Evolutionary conservation across 2,888 invertebrate species (phyloP), one percentile per base, ranked within the genome.

Genomic region (Osmoderma eremita): DNA sequence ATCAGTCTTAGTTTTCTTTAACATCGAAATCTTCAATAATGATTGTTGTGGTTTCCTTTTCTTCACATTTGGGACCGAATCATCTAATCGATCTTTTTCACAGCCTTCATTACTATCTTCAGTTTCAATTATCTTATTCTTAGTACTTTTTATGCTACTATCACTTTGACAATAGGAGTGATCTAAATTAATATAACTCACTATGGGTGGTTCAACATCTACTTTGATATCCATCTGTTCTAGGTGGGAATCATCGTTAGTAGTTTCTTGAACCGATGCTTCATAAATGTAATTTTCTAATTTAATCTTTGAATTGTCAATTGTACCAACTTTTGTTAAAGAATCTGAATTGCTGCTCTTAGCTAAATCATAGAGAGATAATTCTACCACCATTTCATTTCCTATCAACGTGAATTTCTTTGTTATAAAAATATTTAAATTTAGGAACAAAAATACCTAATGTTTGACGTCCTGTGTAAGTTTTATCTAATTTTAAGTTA

Each of bases 401-500:
- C 94, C 93, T 89, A 80, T 12, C 84, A 81, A 70, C 66, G 36
- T 18, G 18, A 13, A 39, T 36, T 54, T 61, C 63, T 58, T 38
- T 24, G 12, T 53, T 20, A 51, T 42, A 41, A 65, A 82, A 87
- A 30, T 87, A 80, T 49, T 15, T 62, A 12, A 22, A 6, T 82
- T 75, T 5, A 72, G 67, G 22, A 41, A 30, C 42, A 30, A 6
- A 73, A 76, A 78, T 75, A 88, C 91, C 92, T 74, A 94, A 83
- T 0, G 92, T 94, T 83, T 95, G 94, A 67, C 94, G 80, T 1
- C 95, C 95, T 0, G 93, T 92, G 76, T 90, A 91, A 24, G 91
- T 90, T 70, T 91, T 86, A 80, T 96, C 95, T 70, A 96, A 83
- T 77, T 92, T 90, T 73, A 94, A 85, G 74, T 89, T 87, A 81